Base-by-base conservation (phyloP, 2,888 invertebrate genomes). In the Torymus tubicola region DNA sequence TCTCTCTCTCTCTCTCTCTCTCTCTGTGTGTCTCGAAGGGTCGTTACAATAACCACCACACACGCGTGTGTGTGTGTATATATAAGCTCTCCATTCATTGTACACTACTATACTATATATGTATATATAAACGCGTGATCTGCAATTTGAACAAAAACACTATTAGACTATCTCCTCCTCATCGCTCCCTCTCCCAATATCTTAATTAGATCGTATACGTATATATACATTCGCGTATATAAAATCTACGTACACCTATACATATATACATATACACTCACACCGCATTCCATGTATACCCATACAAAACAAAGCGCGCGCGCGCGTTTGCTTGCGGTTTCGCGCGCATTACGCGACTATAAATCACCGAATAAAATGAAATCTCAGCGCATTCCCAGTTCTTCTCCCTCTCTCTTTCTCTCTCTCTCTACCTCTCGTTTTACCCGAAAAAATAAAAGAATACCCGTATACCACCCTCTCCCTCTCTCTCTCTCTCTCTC, bases 291-390 rank as follows among this genome's bases (percentile, higher is more conserved):
- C 42, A 8, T 42, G 42, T 42, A 42, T 8, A 5, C 42, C 21
- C 1, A 21, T 21, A 42, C 8, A 42, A 42, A 18, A 60, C 14
- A 60, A 70, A 69, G 55, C 12, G 61, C 8, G 21, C 55, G 53
- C 61, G n/a, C 12, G 61, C 8, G 21, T 24, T 24, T 52, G n/a
- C n/a, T 21, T 21, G 21, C 21, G 21, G 21, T 21, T 21, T 21
- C 2, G 18, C 18, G 42, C 18, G 42, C 61, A 18, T 53, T 16
- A 57, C 64, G 31, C 16, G 42, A 16, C 73, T 52, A 71, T 65
- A 71, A 78, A 78, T 78, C 77, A 78, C 58, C 70, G 58, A 70
- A 71, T 71, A 78, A 78, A 78, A 78, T 78, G 70, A 78, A 78
- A 78, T 77, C 70, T 64, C 63, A 55, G 72, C 42, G 42, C n/a